Evolutionary conservation across 1,140 invertebrate genomes (phyloP), one percentile per base, ranked within the genome.

Genomic region (Atta texana): DNA sequence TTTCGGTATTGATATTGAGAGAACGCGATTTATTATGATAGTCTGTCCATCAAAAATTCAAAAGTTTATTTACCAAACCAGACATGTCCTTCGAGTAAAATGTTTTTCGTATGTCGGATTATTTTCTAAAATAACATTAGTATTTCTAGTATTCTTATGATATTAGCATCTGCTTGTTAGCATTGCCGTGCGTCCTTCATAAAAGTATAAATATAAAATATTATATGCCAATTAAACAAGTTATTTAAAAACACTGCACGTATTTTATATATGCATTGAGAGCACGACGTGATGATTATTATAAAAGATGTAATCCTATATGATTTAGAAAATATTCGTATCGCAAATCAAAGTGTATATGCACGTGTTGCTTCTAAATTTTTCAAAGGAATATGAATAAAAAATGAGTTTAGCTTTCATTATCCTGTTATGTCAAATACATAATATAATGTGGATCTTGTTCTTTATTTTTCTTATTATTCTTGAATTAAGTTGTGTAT

Each of bases 251-350:
- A 74, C 24, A 28, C 3, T 1, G 55, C 68, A 82, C 39, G 68
- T 72, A n/a, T n/a, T n/a, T 72, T 82, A n/a, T 21, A 44, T 14
- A 44, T 44, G 14, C 4, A 18, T 34, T 24, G 16, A 74, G 24
- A 61, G 10, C 34, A 72, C n/a, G 21, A n/a, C 39, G 53, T 44
- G 68, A 39, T 74, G 57, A 75, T 75, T 63, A 75, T 51, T 75
- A 24, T 24, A 84, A 72, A 75, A 84, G 51, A 84, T 28, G 55
- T 34, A 74, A 82, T 24, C 74, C 24, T 18, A 24, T 34, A 16
- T 18, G 80, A 75, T 74, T 74, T 44, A 31, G 14, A 74, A 84
- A 55, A 49, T 61, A 51, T 44, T 51, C 21, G 7, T 55, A 31
- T 72, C 39, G 18, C 18, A 84, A 75, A 84, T 84, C 24, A 39